phyloP scores from a whole-genome alignment of 2,888 invertebrate species.

The Nasonovia ribisnigri region DNA sequence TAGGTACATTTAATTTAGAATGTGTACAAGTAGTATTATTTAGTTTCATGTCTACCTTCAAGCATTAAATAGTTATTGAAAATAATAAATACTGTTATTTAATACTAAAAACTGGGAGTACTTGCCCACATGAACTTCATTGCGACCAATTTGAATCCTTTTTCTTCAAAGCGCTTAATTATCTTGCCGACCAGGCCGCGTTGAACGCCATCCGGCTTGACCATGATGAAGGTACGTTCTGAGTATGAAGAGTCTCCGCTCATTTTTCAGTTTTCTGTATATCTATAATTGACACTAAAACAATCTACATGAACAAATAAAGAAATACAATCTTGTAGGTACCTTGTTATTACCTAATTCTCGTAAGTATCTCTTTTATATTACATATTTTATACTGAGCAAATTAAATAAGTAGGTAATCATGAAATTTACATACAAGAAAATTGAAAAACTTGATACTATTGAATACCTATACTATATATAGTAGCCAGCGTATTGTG shows the following conservation, averaged over 20 bases:
- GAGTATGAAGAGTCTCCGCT: conserved; percentile 15
- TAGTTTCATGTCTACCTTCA: neutral
- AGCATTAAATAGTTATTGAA: neutral
- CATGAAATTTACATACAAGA: neutral
- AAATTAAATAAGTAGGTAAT: neutral
- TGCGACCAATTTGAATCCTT: conserved; percentile 96
- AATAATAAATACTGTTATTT: neutral
- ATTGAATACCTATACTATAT: neutral
- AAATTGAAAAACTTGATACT: neutral
- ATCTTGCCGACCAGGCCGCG: conserved; percentile 96
- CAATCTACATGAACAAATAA: neutral
- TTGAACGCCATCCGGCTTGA: conserved; percentile 99
- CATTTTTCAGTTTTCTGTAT: conserved; percentile 39
- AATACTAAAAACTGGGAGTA: conserved; percentile 65
- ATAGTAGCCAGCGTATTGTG: too few relatives aligned
- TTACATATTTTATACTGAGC: too few relatives aligned
- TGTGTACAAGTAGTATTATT: neutral
- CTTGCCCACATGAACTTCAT: conserved; percentile 94
- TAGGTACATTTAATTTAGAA: neutral
- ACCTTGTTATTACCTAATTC: neutral
- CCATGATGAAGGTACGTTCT: conserved; percentile 97
- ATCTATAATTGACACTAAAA: neutral
- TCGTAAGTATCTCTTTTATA: neutral
- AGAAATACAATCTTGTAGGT: neutral
- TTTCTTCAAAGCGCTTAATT: conserved; percentile 94